These are phyloP conservation scores for Nyctalus aviator DNA, from an alignment of 2,797 vertebrate genomes.

Conservation along the genomic window DNA sequence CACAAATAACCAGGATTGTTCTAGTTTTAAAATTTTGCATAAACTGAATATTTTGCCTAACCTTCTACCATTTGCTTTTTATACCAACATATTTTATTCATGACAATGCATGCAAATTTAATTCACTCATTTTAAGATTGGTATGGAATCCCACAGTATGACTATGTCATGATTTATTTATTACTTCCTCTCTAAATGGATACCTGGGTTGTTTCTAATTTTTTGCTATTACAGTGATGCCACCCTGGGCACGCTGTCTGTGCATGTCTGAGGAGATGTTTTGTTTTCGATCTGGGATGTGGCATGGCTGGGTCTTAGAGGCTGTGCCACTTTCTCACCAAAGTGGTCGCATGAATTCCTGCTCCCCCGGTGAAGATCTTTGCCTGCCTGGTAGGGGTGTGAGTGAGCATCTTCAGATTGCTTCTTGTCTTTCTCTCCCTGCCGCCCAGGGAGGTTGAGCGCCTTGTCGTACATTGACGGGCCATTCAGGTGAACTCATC, in stretches of 20 bases:
- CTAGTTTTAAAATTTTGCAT: constrained; percentile 32
- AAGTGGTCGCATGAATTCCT: background rate
- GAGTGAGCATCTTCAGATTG: background rate
- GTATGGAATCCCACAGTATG: constrained; percentile 52
- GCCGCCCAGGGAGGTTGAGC: background rate
- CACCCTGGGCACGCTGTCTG: accelerated
- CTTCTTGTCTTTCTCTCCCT: background rate
- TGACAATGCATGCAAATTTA: constrained; percentile 70
- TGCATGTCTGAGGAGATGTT: too few relatives aligned
- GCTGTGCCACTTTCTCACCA: background rate
- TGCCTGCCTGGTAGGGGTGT: background rate
- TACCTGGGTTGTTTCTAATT: background rate
- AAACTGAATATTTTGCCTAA: constrained; percentile 53
- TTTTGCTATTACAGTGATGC: background rate
- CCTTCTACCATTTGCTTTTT: constrained; percentile 64
- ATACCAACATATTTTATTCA: constrained; percentile 70
- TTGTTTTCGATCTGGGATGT: background rate
- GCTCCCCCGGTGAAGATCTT: background rate
- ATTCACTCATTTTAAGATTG: constrained; percentile 59
- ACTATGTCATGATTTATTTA: constrained; percentile 52
- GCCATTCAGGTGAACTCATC: background rate
- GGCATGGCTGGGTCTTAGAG: background rate
- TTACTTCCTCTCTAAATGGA: constrained; percentile 40
- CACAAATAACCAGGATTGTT: background rate
- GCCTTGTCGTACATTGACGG: background rate